phyloP scores from a whole-genome alignment of 2,797 vertebrate genomes.

The Sebastes iracundus region DNA sequence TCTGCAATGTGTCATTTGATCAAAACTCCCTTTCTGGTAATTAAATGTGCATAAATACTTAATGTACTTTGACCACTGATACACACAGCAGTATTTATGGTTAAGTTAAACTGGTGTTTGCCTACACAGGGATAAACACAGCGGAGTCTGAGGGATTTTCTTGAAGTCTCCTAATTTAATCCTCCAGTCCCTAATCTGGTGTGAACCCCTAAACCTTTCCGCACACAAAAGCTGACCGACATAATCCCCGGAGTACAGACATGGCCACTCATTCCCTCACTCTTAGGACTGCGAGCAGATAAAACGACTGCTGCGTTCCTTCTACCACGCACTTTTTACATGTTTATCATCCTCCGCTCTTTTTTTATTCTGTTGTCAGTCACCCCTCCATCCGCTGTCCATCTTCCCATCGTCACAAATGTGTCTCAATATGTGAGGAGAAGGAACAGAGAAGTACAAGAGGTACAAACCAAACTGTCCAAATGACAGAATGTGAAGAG shows the following conservation, averaged over 20 bases:
- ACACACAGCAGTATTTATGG: conserved; percentile 35
- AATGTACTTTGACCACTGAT: conserved; percentile 55
- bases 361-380: conserved; percentile 33
- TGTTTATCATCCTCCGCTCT: conserved; percentile 27
- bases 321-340: conserved; percentile 7
- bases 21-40: conserved; percentile 36
- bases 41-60: conserved; percentile 53
- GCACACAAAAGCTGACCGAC: conserved; percentile 75
- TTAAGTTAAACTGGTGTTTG: conserved; percentile 65
- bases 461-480: not conserved
- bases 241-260: conserved; percentile 70
- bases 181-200: conserved; percentile 76
- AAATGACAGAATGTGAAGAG: not conserved
- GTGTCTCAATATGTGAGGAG: not conserved
- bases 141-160: conserved; percentile 72
- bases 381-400: conserved; percentile 29
- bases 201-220: conserved; percentile 79
- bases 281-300: conserved; percentile 15
- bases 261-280: conserved; percentile 58
- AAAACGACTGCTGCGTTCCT: conserved; percentile 14
- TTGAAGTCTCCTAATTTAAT: conserved; percentile 83
- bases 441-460: not conserved
- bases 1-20: conserved; percentile 10
- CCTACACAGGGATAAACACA: conserved; percentile 65
- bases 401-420: not conserved